phyloP scores from a whole-genome alignment of 2,113 vertebrate species.

The Eulacestoma nigropectus region DNA sequence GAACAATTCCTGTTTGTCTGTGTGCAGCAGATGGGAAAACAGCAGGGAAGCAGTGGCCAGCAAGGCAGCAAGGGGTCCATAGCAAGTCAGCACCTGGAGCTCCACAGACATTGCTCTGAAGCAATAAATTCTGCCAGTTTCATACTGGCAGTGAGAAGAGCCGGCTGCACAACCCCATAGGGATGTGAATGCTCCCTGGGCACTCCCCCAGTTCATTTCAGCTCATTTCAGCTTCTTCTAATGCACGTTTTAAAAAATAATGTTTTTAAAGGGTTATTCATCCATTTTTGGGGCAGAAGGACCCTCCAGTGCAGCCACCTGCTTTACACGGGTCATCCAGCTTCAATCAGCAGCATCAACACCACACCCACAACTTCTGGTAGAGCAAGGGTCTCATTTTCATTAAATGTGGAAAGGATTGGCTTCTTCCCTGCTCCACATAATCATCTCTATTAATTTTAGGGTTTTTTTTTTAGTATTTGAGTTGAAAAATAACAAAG shows the following conservation, averaged over 20 bases:
- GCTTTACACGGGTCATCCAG: neutral
- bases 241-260: accelerated
- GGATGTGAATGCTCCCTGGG: neutral
- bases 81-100: neutral
- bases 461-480: neutral
- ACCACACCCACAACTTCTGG: neutral
- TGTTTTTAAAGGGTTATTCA: neutral
- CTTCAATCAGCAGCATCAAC: neutral
- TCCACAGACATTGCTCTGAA: neutral
- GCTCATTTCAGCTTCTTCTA: neutral
- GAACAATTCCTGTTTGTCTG: neutral
- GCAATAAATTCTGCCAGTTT: neutral
- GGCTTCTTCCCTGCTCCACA: neutral
- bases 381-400: neutral
- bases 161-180: neutral
- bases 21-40: neutral
- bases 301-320: neutral
- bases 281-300: neutral
- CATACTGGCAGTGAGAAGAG: neutral
- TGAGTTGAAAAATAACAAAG: neutral
- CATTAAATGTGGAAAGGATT: neutral
- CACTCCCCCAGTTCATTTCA: neutral
- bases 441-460: neutral
- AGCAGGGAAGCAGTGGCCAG: neutral
- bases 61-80: neutral